Conservation (phyloP, 2,888 invertebrate species). For the Morinoia aosen region DNA sequence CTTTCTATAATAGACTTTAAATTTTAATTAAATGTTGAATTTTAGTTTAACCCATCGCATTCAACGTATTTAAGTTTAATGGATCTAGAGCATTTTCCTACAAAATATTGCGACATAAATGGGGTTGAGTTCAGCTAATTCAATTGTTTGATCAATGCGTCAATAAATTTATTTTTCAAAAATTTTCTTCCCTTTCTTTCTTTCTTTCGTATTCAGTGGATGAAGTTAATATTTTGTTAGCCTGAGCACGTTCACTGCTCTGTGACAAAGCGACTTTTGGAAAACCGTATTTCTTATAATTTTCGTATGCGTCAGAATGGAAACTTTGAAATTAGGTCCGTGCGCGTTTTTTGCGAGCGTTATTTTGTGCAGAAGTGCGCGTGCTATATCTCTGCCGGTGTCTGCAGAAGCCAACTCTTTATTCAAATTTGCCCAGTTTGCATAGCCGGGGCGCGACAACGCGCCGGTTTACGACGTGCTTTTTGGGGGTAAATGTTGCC, state of each 20-base stretch:
- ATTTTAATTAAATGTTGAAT: no score
- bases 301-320: not conserved
- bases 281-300: not conserved
- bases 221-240: not conserved
- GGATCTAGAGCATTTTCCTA: no score
- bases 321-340: not conserved
- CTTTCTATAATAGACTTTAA: no score
- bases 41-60: no score
- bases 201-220: not conserved
- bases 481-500: constrained; percentile 48
- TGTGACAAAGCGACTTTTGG: not conserved
- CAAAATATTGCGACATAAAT: no score
- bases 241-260: not conserved
- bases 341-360: not conserved
- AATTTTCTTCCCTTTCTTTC: not conserved
- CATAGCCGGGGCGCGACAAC: constrained; percentile 4
- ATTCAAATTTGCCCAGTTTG: constrained; percentile 39
- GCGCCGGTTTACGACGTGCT: constrained; percentile 16
- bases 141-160: not conserved
- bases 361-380: not conserved
- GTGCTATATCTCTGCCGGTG: not conserved
- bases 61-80: no score
- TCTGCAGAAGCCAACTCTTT: constrained; percentile 22
- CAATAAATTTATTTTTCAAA: not conserved
- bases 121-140: not conserved